Base-by-base conservation (phyloP, 2,888 invertebrate species). In the Luperina nickerlii region DNA sequence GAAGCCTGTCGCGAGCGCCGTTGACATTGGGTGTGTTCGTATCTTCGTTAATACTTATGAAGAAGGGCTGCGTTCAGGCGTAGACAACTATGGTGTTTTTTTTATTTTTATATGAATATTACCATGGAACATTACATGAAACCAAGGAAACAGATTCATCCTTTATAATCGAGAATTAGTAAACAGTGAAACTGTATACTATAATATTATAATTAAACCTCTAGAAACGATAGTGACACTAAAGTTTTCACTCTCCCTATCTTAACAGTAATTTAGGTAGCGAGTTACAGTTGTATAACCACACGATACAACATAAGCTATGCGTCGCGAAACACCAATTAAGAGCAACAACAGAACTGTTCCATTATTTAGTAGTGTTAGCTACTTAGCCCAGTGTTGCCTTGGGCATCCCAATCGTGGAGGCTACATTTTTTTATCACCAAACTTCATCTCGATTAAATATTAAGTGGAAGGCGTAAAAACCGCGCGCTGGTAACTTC, bases 401-500 rank as follows among this genome's bases (percentile, higher is more conserved):
- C 45, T 9, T 72, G 70, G 74, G 71, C 70, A 79, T 76, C 60
- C 88, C 86, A 88, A 90, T 90, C 82, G 88, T 74, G 85, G 81
- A 83, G 76, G 84, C 85, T 83, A 88, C 86, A 88, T 88, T 89
- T 91, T 91, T 92, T 92, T 92, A 92, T 91, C 91, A 91, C n/a
- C n/a, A n/a, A n/a, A n/a, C 91, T 90, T 88, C 87, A 90, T 91
- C 83, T 87, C 79, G 80, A 74, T 90, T 82, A 87, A 92, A 90
- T 90, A 92, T 92, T 92, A 89, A 92, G 74, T 70, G 76, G 72
- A 82, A 68, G 83, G 81, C 81, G 86, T 90, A 88, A 90, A 88
- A 89, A 88, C 84, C 81, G 82, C 83, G 87, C 83, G 71, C 78
- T 74, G 72, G 88, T 88, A 88, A 88, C 90, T 89, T 87, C 84